Conservation (phyloP, 1,140 invertebrate genomes). For the Cydia fagiglandana region DNA sequence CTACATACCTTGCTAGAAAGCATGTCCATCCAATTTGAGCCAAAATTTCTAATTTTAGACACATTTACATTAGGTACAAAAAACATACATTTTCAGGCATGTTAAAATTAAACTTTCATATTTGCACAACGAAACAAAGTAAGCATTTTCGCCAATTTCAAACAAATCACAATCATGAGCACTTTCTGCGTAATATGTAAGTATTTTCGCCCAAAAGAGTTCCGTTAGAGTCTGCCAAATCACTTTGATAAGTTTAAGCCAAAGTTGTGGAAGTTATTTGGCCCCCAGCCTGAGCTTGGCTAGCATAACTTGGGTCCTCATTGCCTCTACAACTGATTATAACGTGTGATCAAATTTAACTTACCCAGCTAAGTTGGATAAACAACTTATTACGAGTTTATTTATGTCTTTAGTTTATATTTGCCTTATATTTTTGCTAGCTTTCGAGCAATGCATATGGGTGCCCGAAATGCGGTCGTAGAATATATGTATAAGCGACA, state of each 20-base stretch:
- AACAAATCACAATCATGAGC: background rate
- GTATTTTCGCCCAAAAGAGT: conserved; percentile 54
- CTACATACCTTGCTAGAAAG: too few relatives aligned
- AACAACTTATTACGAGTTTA: conserved; percentile 41
- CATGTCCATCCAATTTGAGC: too few relatives aligned
- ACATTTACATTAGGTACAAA: too few relatives aligned
- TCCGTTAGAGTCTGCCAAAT: conserved; percentile 65
- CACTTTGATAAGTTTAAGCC: conserved; percentile 64
- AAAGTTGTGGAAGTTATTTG: conserved; percentile 63
- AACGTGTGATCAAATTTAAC: conserved; percentile 30
- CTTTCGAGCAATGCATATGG: too few relatives aligned
- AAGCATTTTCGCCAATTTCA: background rate
- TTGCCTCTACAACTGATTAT: conserved; percentile 42
- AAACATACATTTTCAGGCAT: too few relatives aligned
- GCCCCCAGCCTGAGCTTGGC: conserved; percentile 57
- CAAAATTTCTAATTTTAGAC: too few relatives aligned
- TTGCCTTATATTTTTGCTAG: too few relatives aligned
- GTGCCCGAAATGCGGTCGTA: too few relatives aligned
- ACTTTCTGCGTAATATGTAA: conserved; percentile 34
- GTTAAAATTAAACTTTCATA: background rate
- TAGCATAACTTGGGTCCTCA: conserved; percentile 57
- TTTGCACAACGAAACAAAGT: background rate
- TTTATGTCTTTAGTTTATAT: too few relatives aligned
- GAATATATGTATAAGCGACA: too few relatives aligned
- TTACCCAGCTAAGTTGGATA: conserved; percentile 32